Conservation (phyloP, 2,888 invertebrate genomes). For the Palloptera scutellata region DNA sequence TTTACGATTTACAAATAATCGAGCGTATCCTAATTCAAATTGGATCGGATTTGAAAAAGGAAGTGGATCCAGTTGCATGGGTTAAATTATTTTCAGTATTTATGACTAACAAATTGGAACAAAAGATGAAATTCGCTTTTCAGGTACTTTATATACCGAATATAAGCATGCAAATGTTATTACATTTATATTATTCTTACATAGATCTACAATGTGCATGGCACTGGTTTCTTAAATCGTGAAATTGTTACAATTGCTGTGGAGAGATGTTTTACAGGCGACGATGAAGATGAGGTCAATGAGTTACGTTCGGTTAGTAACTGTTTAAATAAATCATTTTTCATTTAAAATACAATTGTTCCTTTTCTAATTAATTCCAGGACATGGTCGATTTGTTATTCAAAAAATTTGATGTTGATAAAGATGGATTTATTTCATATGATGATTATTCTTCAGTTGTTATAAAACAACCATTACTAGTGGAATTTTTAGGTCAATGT, state of each 20-base stretch:
- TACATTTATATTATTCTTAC: no score
- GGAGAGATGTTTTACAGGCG: slow-evolving; percentile 64
- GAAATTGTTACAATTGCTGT: slow-evolving; percentile 72
- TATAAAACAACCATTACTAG: slow-evolving; percentile 69
- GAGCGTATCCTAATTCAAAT: slow-evolving; percentile 71
- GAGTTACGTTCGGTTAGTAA: slow-evolving; percentile 64
- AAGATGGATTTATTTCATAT: slow-evolving; percentile 76
- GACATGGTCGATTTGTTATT: slow-evolving; percentile 78
- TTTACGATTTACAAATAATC: slow-evolving; percentile 76
- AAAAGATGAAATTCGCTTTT: slow-evolving; percentile 74
- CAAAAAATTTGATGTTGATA: slow-evolving; percentile 78
- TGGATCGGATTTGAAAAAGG: slow-evolving; percentile 66
- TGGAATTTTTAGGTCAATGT: slow-evolving; percentile 79
- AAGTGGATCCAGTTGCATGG: slow-evolving; percentile 69
- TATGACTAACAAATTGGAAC: slow-evolving; percentile 73
- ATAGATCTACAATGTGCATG: slow-evolving; percentile 71
- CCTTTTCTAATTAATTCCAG: slow-evolving; percentile 59
- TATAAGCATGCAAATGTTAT: no score
- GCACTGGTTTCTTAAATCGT: slow-evolving; percentile 72
- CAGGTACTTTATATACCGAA: slow-evolving; percentile 61
- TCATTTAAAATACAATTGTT: neutral
- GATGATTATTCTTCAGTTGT: slow-evolving; percentile 68
- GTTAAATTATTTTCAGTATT: slow-evolving; percentile 74
- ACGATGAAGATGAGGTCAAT: slow-evolving; percentile 77
- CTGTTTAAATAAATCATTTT: neutral